A percentile compares a stretch with the other conserved stretches of the same genome.
These are phyloP conservation scores for Babylonia areolata DNA, from an alignment of 1,140 invertebrate species.

Conservation along the genomic window DNA sequence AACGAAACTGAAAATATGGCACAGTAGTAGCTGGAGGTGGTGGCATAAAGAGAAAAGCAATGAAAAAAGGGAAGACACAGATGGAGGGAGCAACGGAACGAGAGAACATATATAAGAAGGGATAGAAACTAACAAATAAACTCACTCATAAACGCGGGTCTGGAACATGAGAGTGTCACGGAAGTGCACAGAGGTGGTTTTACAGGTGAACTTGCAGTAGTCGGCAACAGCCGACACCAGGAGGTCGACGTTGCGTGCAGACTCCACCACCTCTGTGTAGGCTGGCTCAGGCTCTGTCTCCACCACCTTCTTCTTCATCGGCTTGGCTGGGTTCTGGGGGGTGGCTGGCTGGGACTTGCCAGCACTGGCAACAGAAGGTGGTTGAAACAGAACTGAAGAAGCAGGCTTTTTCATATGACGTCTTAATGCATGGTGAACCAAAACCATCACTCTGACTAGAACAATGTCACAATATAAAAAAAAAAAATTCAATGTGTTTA, in stretches of 20 bases:
- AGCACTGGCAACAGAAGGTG: conserved; percentile 17
- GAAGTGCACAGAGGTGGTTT: conserved; percentile 68
- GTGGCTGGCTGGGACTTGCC: conserved; percentile 47
- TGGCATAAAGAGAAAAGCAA: background rate
- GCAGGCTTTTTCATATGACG: too few relatives aligned
- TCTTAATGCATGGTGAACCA: too few relatives aligned
- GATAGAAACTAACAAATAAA: background rate
- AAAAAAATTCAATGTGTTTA: too few relatives aligned
- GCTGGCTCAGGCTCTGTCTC: conserved; percentile 74
- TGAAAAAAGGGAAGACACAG: background rate
- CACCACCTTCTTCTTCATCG: conserved; percentile 73
- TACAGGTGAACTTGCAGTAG: conserved; percentile 72
- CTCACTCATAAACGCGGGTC: conserved; percentile 74
- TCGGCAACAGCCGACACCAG: conserved; percentile 71
- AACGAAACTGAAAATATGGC: too few relatives aligned
- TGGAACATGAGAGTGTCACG: conserved; percentile 76
- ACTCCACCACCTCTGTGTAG: conserved; percentile 69
- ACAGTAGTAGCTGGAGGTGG: too few relatives aligned
- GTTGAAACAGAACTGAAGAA: too few relatives aligned
- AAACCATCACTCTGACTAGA: too few relatives aligned
- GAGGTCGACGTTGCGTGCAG: conserved; percentile 66
- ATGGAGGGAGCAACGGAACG: background rate
- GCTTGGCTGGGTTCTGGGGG: conserved; percentile 46
- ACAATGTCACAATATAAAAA: too few relatives aligned
- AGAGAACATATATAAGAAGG: too few relatives aligned